Conservation (phyloP, 2,797 vertebrate species). For the Antrozous pallidus region DNA sequence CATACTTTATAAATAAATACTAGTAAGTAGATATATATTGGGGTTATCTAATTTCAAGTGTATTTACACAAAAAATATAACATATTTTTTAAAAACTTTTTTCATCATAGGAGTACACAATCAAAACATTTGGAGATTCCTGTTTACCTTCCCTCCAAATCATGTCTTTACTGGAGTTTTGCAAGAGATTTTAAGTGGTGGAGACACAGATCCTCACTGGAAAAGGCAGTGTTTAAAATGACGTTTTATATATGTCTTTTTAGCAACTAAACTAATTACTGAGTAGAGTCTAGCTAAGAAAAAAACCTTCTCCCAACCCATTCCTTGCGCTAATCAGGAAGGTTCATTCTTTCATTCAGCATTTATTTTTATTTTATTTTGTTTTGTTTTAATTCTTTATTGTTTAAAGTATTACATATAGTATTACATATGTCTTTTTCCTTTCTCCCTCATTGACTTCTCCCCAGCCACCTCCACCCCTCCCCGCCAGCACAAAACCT, state of each 20-base stretch:
- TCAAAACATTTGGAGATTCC: neutral
- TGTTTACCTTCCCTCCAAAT: neutral
- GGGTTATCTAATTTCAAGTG: neutral
- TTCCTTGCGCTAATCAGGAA: neutral
- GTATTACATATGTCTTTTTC: no score
- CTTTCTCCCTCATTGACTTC: no score
- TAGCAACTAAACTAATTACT: neutral
- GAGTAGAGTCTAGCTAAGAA: neutral
- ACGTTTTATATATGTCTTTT: neutral
- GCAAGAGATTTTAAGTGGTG: neutral
- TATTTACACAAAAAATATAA: neutral
- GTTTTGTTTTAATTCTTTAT: no score
- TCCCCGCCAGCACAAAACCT: no score
- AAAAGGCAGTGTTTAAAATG: slow-evolving; percentile 2
- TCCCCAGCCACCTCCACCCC: no score
- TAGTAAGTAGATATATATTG: neutral
- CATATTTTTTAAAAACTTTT: neutral
- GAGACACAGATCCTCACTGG: neutral
- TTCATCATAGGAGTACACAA: neutral
- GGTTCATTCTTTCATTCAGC: neutral
- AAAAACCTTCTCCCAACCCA: neutral
- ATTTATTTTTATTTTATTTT: no score
- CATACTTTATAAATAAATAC: neutral
- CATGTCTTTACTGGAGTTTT: neutral
- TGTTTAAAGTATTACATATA: no score